These are phyloP conservation scores for Hanleya hanleyi DNA, from an alignment of 2,888 invertebrate genomes.

Conservation along the genomic window DNA sequence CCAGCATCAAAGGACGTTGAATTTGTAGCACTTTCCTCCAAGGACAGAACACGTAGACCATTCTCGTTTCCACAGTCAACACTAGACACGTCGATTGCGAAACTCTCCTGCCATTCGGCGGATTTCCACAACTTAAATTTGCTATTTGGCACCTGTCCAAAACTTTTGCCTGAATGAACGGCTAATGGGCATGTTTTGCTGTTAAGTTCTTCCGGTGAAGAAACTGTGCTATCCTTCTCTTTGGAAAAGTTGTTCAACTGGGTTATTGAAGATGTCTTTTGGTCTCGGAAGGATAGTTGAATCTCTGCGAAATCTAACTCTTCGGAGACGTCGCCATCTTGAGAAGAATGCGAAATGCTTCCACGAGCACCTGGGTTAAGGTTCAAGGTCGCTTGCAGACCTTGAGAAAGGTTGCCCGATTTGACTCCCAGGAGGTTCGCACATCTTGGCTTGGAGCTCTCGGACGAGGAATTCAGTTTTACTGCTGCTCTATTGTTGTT, in stretches of 20 bases:
- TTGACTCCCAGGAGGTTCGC: neutral
- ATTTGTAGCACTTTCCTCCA: neutral
- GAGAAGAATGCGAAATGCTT: neutral
- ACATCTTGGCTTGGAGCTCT: neutral
- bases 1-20: neutral
- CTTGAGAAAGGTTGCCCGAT: neutral
- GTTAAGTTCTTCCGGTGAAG: neutral
- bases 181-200: neutral
- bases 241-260: neutral
- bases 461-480: neutral
- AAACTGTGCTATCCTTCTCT: neutral
- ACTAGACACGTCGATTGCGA: neutral
- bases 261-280: neutral
- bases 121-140: neutral
- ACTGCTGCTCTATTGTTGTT: neutral
- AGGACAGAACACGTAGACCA: constrained; percentile 19
- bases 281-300: neutral
- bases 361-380: neutral
- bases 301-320: neutral
- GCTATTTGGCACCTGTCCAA: neutral
- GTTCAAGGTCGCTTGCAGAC: neutral
- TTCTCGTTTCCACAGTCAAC: neutral
- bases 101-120: constrained; percentile 2
- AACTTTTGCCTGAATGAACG: neutral
- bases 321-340: neutral